Percentiles rank a stretch among this genome's conserved stretches.
These are phyloP conservation scores for Petrosia ficiformis DNA, from an alignment of 37 sponge, comb jelly and placozoan genomes.

Conservation along the genomic window DNA sequence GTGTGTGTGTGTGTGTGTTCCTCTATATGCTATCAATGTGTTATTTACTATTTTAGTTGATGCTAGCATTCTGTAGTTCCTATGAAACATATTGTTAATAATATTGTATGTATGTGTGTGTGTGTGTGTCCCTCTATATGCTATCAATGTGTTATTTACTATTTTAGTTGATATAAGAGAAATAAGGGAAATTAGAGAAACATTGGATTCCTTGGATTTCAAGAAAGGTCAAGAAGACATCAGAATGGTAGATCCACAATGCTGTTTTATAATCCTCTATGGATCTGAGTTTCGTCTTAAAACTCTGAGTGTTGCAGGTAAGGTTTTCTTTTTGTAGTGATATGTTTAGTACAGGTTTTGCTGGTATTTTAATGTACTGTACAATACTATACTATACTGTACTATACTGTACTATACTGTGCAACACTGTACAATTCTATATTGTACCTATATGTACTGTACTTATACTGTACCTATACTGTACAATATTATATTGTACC, in stretches of 20 bases:
- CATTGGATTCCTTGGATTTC: slow-evolving; percentile 66
- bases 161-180: slow-evolving; percentile 81
- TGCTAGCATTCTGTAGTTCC: no score
- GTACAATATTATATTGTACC: no score
- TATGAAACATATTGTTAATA: no score
- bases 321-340: slow-evolving; percentile 5
- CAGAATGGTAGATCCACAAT: slow-evolving; percentile 51
- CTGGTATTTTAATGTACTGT: background rate
- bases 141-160: no score
- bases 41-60: no score
- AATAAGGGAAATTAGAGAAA: slow-evolving; percentile 75
- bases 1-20: no score
- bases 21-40: no score
- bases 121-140: no score
- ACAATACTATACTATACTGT: background rate
- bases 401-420: background rate
- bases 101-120: no score
- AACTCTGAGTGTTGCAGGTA: slow-evolving; percentile 81
- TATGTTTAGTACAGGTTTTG: background rate
- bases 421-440: no score
- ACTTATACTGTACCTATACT: no score
- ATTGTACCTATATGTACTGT: no score
- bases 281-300: slow-evolving; percentile 86
- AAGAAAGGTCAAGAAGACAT: slow-evolving; percentile 50
- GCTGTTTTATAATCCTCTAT: slow-evolving; percentile 76